phyloP scores from a whole-genome alignment of 2,888 invertebrate species.

The Alloplasta piceator region DNA sequence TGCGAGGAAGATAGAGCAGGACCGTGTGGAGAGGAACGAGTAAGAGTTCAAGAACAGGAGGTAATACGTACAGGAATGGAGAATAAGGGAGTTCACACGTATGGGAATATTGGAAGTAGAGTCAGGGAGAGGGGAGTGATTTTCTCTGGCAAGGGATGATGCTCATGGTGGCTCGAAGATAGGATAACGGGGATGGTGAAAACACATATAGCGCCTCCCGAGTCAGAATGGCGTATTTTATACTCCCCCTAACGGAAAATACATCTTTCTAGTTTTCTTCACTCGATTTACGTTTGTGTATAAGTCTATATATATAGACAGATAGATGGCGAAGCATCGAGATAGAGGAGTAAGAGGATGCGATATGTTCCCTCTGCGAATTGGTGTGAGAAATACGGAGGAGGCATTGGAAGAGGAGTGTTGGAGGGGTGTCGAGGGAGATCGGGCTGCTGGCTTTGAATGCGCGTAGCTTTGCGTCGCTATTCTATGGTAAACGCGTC shows the following conservation, averaged over 20 bases:
- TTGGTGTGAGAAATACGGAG: constrained; percentile 48
- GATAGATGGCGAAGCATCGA: constrained; percentile 36
- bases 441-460: constrained; percentile 45
- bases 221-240: too few species aligned
- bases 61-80: constrained; percentile 39
- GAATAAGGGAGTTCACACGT: constrained; percentile 48
- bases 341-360: constrained; percentile 41
- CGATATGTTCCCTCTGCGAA: constrained; percentile 43
- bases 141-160: constrained; percentile 48
- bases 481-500: constrained; percentile 46
- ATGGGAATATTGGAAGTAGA: constrained; percentile 58
- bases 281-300: not conserved
- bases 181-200: constrained; percentile 20
- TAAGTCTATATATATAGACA: constrained; percentile 34
- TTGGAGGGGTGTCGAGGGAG: constrained; percentile 35
- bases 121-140: constrained; percentile 39
- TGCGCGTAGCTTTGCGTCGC: constrained; percentile 60
- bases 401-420: not conserved
- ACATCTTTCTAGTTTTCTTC: too few species aligned
- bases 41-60: constrained; percentile 43
- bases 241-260: too few species aligned
- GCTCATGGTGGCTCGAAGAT: constrained; percentile 48
- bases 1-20: constrained; percentile 48
- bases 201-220: too few species aligned
- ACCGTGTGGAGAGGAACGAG: constrained; percentile 3